Evolutionary conservation across 2,888 invertebrate species (phyloP).

Genomic region (Maniola hyperantus): DNA sequence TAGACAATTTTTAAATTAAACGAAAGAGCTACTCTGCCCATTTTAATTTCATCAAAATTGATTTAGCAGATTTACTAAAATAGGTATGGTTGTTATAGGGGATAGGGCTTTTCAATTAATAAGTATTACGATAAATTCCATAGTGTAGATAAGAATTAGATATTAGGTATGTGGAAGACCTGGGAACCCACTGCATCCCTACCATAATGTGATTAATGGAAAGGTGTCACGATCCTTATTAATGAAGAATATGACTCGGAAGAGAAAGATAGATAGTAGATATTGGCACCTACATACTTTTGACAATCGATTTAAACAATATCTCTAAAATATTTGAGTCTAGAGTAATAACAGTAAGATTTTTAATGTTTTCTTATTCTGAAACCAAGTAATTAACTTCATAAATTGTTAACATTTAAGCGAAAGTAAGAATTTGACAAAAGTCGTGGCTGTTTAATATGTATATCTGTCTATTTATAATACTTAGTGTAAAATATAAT

Average conservation of each 20-base stretch:
- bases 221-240: no score
- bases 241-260: no score
- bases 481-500: slow-evolving; percentile 11
- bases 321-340: slow-evolving; percentile 1
- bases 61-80: background rate
- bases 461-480: slow-evolving; percentile 8
- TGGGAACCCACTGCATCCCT: no score
- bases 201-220: no score
- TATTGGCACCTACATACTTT: slow-evolving; percentile 9
- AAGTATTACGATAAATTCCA: no score
- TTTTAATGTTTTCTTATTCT: slow-evolving; percentile 13
- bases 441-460: slow-evolving; percentile 24
- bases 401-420: slow-evolving; percentile 8
- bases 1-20: no score
- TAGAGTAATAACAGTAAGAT: slow-evolving; percentile 10
- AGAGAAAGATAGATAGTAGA: slow-evolving; percentile 3
- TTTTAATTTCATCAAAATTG: background rate
- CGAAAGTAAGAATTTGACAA: slow-evolving; percentile 8
- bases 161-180: no score
- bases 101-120: no score
- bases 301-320: background rate
- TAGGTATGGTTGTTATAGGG: no score
- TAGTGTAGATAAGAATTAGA: no score
- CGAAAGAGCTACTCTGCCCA: no score
- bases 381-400: slow-evolving; percentile 13